Base-by-base conservation (phyloP, 2,888 invertebrate genomes). In the Syritta pipiens region DNA sequence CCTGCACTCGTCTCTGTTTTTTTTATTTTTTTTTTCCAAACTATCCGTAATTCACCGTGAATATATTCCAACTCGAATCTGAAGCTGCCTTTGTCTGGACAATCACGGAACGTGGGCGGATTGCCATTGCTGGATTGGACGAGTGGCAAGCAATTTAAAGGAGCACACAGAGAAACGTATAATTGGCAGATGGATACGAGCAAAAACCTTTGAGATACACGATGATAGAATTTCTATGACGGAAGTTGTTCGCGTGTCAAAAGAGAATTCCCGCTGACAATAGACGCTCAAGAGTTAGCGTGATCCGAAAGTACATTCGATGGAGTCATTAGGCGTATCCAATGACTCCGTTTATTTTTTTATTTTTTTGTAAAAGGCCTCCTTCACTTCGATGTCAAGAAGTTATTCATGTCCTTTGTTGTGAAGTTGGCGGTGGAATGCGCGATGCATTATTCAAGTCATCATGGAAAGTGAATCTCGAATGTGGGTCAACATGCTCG, bases 91-190 rank as follows among this genome's bases (percentile, higher is more conserved):
- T 44, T 59, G 53, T 60, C 20, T 42, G 46, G 71, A 26, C 48
- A 72, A 60, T 77, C 59, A 59, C 59, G 42, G 65, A 72, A 67
- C 65, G 72, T 60, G 72, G 77, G 77, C 53, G 65, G 60, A 24
- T 48, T 75, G 74, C 65, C 59, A 71, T 71, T 51, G 51, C 19
- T 9, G 7, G 14, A 48, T 24, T 24, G 46, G 59, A 67, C 65
- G 72, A 59, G 72, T 60, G 32, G 42, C 24, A 55, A 71, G 42
- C 24, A 55, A 71, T 76, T 53, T 48, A 53, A 69, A 49, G 30
- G 49, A 44, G 71, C 63, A 32, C 76, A 63, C 46, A 46, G 24
- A 42, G 32, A 9, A 24, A 3, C 24, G 7, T 44, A 51, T 55
- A 72, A 72, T 72, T 44, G 65, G 28, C 26, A 46, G 53, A 59